Evolutionary conservation across 1,140 invertebrate genomes (phyloP).

Genomic region (Platyura marginata): DNA sequence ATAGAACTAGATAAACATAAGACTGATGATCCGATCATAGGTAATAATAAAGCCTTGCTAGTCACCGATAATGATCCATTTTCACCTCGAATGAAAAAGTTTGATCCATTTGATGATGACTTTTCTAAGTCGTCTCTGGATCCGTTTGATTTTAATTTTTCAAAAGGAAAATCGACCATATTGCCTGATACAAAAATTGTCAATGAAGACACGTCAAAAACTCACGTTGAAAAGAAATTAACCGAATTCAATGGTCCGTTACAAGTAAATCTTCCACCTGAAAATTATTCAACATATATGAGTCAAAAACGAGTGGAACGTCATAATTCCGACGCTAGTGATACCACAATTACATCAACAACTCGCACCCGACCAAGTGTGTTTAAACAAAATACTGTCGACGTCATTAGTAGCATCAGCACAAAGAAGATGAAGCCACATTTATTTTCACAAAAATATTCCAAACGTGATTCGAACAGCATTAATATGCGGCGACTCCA

Average conservation of each 20-base stretch:
- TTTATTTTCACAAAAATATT: constrained; percentile 21
- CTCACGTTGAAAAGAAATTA: neutral
- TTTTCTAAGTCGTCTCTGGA: constrained; percentile 28
- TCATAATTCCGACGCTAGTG: neutral
- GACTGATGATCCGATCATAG: neutral
- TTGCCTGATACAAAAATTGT: constrained; percentile 4
- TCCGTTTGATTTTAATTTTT: constrained; percentile 38
- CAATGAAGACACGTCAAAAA: neutral
- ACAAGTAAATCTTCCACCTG: constrained; percentile 37
- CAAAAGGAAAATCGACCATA: constrained; percentile 1
- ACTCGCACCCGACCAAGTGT: constrained; percentile 3
- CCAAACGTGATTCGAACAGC: constrained; percentile 17
- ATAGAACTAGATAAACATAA: neutral
- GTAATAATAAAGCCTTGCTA: neutral
- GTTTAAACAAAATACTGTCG: constrained; percentile 11
- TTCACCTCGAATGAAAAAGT: constrained; percentile 23
- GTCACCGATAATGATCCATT: constrained; percentile 19
- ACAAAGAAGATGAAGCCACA: constrained; percentile 21
- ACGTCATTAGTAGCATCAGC: constrained; percentile 22
- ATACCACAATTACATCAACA: neutral
- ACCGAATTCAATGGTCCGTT: constrained; percentile 31
- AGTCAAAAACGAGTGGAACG: neutral
- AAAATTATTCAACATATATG: neutral
- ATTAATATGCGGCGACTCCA: constrained; percentile 23
- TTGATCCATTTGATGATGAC: constrained; percentile 54